These are phyloP conservation scores for Brachyalestes nurse DNA, from an alignment of 2,797 vertebrate genomes.

Conservation along the genomic window DNA sequence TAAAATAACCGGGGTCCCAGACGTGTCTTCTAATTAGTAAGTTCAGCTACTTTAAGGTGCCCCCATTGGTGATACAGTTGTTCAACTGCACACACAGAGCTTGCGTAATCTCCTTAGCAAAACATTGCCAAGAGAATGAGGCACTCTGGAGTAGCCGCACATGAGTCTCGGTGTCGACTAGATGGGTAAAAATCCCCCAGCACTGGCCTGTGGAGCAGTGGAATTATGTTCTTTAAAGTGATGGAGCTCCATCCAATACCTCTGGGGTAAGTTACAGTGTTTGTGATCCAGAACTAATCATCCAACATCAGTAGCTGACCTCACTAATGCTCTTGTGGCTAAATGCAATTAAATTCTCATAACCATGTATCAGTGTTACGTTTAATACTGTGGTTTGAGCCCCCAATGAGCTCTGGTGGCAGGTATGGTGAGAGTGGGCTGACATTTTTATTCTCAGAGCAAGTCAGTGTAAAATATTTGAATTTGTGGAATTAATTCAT, in stretches of 20 bases:
- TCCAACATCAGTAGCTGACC: background rate
- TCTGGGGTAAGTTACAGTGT: background rate
- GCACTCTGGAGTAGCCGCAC: background rate
- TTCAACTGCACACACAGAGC: background rate
- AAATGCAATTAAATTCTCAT: background rate
- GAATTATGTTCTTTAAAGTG: background rate
- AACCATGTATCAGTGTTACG: background rate
- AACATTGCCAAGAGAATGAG: background rate
- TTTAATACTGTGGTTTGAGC: too few relatives aligned
- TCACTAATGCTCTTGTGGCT: background rate
- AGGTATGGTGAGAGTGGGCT: too few relatives aligned
- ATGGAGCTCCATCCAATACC: background rate
- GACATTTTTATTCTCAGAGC: too few relatives aligned
- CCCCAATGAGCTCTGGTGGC: too few relatives aligned
- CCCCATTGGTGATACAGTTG: background rate
- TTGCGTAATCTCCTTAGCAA: background rate
- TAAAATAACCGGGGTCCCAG: background rate
- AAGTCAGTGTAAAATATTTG: too few relatives aligned
- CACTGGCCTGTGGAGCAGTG: background rate
- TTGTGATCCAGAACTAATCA: background rate
- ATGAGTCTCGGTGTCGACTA: background rate
- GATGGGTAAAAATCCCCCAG: background rate
- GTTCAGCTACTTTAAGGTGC: background rate
- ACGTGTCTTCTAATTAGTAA: background rate
- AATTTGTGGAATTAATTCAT: too few relatives aligned